Evolutionary conservation across 2,888 invertebrate genomes (phyloP).

Genomic region (Agonum fuliginosum): DNA sequence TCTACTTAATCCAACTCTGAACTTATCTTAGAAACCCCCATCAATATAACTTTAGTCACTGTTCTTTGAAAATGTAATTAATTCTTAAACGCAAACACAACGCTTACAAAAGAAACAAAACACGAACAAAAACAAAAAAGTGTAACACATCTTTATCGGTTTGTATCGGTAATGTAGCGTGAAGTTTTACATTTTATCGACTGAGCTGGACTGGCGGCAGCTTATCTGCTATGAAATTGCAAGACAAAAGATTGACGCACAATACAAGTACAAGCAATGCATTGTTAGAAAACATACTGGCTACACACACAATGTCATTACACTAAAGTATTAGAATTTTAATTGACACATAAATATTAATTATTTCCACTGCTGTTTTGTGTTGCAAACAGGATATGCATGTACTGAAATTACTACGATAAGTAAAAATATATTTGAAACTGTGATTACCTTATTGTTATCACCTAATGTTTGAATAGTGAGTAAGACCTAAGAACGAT

Average conservation of each 20-base stretch:
- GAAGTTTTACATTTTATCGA: conserved; percentile 26
- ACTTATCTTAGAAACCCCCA: too few relatives aligned
- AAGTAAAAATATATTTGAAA: conserved; percentile 1
- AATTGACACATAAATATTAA: conserved; percentile 34
- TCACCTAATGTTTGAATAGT: too few relatives aligned
- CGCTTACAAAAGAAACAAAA: not conserved
- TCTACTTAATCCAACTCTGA: too few relatives aligned
- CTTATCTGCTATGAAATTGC: conserved; percentile 29
- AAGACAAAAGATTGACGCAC: conserved; percentile 37
- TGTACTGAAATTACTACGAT: not conserved
- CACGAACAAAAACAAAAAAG: conserved; percentile 5
- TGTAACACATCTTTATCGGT: conserved; percentile 25
- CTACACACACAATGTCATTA: conserved; percentile 18
- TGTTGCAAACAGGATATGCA: conserved; percentile 27
- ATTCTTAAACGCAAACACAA: not conserved
- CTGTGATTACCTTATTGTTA: too few relatives aligned
- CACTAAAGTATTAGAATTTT: conserved; percentile 16
- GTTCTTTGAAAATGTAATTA: conserved; percentile 31
- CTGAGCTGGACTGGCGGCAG: not conserved
- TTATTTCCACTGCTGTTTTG: conserved; percentile 15
- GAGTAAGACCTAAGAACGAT: too few relatives aligned
- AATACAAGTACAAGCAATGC: not conserved
- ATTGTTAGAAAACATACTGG: conserved; percentile 16
- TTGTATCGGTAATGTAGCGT: conserved; percentile 12
- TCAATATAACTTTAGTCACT: not conserved